Percentiles rank a stretch among this genome's conserved stretches.
phyloP scores from a whole-genome alignment of 2,888 invertebrate species.

The Tinea semifulvella region DNA sequence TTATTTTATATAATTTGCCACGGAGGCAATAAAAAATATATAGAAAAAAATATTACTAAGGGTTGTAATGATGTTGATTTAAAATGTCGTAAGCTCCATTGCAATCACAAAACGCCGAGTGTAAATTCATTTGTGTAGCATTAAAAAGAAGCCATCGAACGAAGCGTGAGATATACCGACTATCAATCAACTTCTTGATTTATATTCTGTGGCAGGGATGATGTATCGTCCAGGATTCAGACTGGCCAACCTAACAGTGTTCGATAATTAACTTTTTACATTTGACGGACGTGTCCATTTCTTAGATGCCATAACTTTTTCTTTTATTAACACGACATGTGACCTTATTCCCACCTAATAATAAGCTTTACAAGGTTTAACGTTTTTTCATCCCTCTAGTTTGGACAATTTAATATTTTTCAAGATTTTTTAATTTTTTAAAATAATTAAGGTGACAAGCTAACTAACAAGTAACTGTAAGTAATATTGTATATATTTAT shows the following conservation, averaged over 20 bases:
- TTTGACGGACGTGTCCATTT: constrained; percentile 59
- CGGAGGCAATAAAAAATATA: too few species aligned
- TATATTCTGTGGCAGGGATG: constrained; percentile 55
- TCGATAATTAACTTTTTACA: constrained; percentile 64
- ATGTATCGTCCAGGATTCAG: constrained; percentile 48
- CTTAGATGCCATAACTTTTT: constrained; percentile 13
- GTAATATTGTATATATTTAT: too few species aligned
- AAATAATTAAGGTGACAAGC: too few species aligned
- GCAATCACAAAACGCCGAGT: constrained; percentile 49
- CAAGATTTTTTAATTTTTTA: too few species aligned
- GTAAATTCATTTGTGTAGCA: constrained; percentile 63
- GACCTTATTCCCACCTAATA: too few species aligned
- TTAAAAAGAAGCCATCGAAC: constrained; percentile 60
- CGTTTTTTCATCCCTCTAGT: too few species aligned
- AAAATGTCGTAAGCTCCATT: constrained; percentile 39
- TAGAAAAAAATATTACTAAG: too few species aligned
- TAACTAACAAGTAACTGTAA: too few species aligned
- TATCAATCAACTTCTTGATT: constrained; percentile 64
- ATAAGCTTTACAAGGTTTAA: too few species aligned
- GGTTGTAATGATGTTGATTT: constrained; percentile 9
- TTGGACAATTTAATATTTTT: too few species aligned
- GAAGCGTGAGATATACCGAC: constrained; percentile 59
- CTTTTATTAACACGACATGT: too few species aligned
- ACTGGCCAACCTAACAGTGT: constrained; percentile 46
- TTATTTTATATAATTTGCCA: too few species aligned